A percentile compares a stretch with the other conserved stretches of the same genome.
Conservation (phyloP, 2,113 vertebrate genomes). For the Neotoma lepida region DNA sequence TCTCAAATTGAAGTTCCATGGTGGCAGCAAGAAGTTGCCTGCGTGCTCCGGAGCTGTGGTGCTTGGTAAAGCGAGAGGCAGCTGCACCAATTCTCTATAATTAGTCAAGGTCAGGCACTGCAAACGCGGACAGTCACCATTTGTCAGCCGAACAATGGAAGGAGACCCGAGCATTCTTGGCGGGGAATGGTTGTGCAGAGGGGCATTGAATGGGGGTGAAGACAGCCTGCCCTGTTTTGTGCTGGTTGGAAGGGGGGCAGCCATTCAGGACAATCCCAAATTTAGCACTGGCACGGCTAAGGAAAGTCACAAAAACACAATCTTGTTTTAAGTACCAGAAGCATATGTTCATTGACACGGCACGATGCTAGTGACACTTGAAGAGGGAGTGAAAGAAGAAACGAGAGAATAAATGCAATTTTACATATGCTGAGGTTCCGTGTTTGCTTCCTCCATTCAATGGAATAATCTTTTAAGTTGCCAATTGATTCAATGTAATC, state of each 20-base stretch:
- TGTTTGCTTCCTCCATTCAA: constrained; percentile 22
- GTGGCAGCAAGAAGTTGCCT: constrained; percentile 81
- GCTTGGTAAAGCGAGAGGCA: constrained; percentile 82
- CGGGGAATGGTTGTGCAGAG: constrained; percentile 70
- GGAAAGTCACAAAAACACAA: constrained; percentile 79
- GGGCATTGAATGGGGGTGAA: constrained; percentile 76
- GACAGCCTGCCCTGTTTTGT: constrained; percentile 74
- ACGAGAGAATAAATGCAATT: neutral
- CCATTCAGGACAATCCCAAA: constrained; percentile 70
- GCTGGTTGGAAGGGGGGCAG: constrained; percentile 64
- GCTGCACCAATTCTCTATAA: constrained; percentile 87
- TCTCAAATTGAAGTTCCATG: constrained; percentile 83
- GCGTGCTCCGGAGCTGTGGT: constrained; percentile 70
- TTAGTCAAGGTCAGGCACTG: constrained; percentile 88
- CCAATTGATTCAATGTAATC: constrained; percentile 57
- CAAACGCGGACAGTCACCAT: constrained; percentile 86
- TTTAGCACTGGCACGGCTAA: constrained; percentile 77
- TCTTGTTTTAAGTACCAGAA: constrained; percentile 84
- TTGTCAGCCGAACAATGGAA: constrained; percentile 87
- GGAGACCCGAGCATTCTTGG: constrained; percentile 74
- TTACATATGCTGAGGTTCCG: neutral
- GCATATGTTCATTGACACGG: constrained; percentile 84
- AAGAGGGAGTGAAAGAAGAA: neutral
- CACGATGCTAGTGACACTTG: constrained; percentile 75
- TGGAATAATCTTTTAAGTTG: constrained; percentile 48